phyloP scores from a whole-genome alignment of 2,113 vertebrate species.

The Callipepla squamata region DNA sequence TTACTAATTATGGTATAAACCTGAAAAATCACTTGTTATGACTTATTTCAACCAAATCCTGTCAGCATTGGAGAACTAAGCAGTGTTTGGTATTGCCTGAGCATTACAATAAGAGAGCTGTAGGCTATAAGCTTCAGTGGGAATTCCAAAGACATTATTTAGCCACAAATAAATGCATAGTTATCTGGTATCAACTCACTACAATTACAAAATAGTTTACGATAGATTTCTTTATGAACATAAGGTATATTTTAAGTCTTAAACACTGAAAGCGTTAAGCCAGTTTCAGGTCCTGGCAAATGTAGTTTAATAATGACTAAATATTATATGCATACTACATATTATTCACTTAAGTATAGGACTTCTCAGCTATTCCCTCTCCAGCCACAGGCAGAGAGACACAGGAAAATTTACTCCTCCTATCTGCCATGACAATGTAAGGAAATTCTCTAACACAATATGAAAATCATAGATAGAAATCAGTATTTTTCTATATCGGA shows the following conservation, averaged over 20 bases:
- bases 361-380: neutral
- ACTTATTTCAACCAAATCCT: neutral
- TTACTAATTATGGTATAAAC: neutral
- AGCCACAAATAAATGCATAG: neutral
- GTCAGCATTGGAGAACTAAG: neutral
- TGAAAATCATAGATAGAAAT: neutral
- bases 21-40: neutral
- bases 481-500: neutral
- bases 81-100: neutral
- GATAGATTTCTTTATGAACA: neutral
- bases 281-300: neutral
- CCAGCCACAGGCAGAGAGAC: neutral
- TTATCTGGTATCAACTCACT: neutral
- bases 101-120: neutral
- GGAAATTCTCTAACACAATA: neutral
- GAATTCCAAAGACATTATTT: neutral
- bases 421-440: neutral
- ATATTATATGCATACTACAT: neutral
- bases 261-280: neutral
- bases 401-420: neutral
- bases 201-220: neutral
- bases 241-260: neutral
- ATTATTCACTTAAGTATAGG: neutral
- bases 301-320: neutral
- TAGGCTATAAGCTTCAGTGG: neutral